Percentiles rank a stretch among this genome's conserved stretches.
Evolutionary conservation across 2,888 invertebrate species (phyloP).

Genomic region (Torymus auratus): DNA sequence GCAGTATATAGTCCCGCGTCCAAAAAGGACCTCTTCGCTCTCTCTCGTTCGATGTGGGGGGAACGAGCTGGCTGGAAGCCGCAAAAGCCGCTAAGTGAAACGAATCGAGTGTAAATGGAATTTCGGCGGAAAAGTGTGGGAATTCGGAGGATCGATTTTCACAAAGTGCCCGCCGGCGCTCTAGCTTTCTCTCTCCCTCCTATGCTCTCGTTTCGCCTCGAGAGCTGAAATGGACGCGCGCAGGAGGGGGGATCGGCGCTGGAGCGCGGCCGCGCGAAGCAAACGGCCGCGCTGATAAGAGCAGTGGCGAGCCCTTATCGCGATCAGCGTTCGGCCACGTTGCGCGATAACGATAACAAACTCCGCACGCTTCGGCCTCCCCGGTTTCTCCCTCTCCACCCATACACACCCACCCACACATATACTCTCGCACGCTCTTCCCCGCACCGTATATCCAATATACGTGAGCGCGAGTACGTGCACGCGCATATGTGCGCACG

Average conservation of each 20-base stretch:
- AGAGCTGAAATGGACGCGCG: constrained; percentile 67
- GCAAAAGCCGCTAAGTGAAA: constrained; percentile 47
- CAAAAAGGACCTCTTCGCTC: constrained; percentile 7
- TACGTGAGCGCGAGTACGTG: constrained; percentile 45
- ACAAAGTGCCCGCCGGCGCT: constrained; percentile 49
- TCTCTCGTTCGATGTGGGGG: not conserved
- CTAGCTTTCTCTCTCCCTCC: constrained; percentile 8
- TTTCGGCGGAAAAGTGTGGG: constrained; percentile 48
- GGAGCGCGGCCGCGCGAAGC: constrained; percentile 61
- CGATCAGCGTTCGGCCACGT: constrained; percentile 71
- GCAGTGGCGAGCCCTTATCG: constrained; percentile 71
- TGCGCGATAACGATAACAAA: constrained; percentile 72
- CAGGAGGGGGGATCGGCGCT: constrained; percentile 51
- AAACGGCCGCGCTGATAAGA: constrained; percentile 69
- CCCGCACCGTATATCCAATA: no score
- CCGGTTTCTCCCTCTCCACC: constrained; percentile 61
- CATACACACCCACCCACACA: constrained; percentile 33
- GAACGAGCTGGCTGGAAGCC: not conserved
- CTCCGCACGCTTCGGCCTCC: constrained; percentile 62
- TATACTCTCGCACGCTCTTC: no score
- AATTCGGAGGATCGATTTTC: constrained; percentile 49
- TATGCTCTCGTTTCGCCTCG: constrained; percentile 52
- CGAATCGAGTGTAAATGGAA: constrained; percentile 50
- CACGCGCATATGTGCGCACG: not conserved
- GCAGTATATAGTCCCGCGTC: no score